Base-by-base conservation (phyloP, 2,888 invertebrate species). In the Psylliodes chrysocephalus region DNA sequence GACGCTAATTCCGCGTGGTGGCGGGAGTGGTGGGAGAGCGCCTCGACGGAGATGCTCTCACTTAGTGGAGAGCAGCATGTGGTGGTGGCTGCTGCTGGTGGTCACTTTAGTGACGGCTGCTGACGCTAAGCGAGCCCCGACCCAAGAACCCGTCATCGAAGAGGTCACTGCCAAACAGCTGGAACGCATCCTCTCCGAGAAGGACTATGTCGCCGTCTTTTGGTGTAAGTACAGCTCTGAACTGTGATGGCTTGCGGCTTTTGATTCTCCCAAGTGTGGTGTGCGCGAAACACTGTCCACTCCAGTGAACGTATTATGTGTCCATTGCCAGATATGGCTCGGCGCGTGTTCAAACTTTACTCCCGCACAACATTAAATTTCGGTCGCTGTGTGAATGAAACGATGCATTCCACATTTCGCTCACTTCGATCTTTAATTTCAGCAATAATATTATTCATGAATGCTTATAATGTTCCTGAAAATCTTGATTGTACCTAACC, bases 131-230 rank as follows among this genome's bases (percentile, higher is more conserved):
- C 73, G 80, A 78, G 73, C 81, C 80, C 71, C 80, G 71, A 73
- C 81, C 83, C 80, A 85, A 84, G 84, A 76, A 82, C 93, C 93
- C 83, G 90, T 92, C 85, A 95, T 95, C 87, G 94, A 95, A 86
- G 94, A 95, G 86, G 94, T 95, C 86, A 93, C 92, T 84, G 90
- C 93, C 82, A 95, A 94, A 85, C 93, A 94, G 85, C 89, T 95
- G 86, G 95, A 94, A 83, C 90, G 92, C 82, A 88, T 94, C 78
- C 89, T 95, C 83, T 89, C 90, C 84, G 93, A 94, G 78, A 94
- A 94, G 89, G 94, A 94, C 86, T 94, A 92, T 87, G 94, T 95
- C 83, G 95, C 95, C 83, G 95, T 95, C 85, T 95, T 92, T 86
- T 95, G 95, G 94, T 95, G 95, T 95, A 92, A 95, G 95, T 94